Evolutionary conservation across 2,888 invertebrate species (phyloP), one percentile per base, ranked within the genome.

Genomic region (Drosophila neoperkinsi): DNA sequence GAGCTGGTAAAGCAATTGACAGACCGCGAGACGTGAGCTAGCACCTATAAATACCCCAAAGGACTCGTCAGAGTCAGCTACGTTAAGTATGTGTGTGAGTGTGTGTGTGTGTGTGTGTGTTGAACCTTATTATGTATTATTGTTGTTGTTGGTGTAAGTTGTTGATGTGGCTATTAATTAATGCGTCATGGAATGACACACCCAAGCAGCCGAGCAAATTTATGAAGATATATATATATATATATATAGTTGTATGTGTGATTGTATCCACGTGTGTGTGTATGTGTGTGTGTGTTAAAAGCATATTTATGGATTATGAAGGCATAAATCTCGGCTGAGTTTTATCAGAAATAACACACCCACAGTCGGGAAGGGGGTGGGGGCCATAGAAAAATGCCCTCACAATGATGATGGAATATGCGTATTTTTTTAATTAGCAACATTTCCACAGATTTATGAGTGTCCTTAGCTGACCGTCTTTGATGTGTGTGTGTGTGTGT

Each of bases 101-200:
- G 43, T 25, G 25, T 25, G 25, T 25, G 25, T 25, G 25, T 25
- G 21, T 53, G 57, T 50, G 34, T 41, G 69, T 59, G 67, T 57
- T 53, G 34, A 64, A 46, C 66, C 73, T 82, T 71, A 71, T 72
- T 79, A 79, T 73, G 55, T 76, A 66, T 71, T 69, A 50, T 66
- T 71, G 67, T 67, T 80, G 77, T 66, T 68, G 74, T 68, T 77
- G 84, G 74, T 74, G 78, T 73, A 82, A 88, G 88, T 90, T 88
- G 85, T 90, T 90, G 85, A 86, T 86, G 85, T 83, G 87, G 84
- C 86, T 88, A 90, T 91, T 91, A 92, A 91, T 91, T 91, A 91
- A 88, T 88, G 88, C 79, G 87, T 82, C 81, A 81, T 81, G 83
- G 79, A 91, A 90, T 91, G 91, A 91, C 90, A 81, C 84, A 82